Conservation (phyloP, 1,140 invertebrate genomes). For the Anadara kagoshimensis region DNA sequence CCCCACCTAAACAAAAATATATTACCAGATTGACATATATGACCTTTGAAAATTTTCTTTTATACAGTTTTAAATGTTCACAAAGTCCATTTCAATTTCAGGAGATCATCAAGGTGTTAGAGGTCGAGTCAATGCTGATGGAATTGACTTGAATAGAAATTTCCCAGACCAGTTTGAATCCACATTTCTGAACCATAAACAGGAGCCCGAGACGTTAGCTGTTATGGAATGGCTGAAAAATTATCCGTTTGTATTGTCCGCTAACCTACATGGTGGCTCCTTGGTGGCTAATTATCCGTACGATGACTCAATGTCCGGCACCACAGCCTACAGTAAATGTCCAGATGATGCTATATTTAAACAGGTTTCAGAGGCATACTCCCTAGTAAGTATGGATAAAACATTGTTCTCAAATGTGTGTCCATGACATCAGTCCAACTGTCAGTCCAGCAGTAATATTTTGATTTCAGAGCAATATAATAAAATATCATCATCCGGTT, state of each 20-base stretch:
- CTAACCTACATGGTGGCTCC: conserved; percentile 96
- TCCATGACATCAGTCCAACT: no score
- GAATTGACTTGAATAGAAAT: conserved; percentile 95
- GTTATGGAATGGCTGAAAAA: conserved; percentile 93
- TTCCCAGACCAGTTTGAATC: conserved; percentile 91
- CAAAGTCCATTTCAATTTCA: conserved; percentile 5
- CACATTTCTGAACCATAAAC: conserved; percentile 81
- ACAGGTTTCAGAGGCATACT: conserved; percentile 87
- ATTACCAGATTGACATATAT: no score
- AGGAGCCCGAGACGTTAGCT: conserved; percentile 90
- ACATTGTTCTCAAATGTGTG: not conserved
- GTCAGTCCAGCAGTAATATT: no score
- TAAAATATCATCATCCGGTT: no score
- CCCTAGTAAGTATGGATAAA: conserved; percentile 77
- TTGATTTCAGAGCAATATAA: no score
- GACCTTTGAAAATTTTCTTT: no score
- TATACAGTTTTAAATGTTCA: no score
- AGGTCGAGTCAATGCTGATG: conserved; percentile 88
- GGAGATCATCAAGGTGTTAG: conserved; percentile 64
- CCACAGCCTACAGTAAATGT: conserved; percentile 78
- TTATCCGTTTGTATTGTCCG: conserved; percentile 95
- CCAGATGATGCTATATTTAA: conserved; percentile 92
- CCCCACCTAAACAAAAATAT: no score
- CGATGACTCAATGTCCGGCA: conserved; percentile 74
- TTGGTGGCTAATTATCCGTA: conserved; percentile 94